Evolutionary conservation across 2,113 vertebrate species (phyloP).

Genomic region (Limanda limanda): DNA sequence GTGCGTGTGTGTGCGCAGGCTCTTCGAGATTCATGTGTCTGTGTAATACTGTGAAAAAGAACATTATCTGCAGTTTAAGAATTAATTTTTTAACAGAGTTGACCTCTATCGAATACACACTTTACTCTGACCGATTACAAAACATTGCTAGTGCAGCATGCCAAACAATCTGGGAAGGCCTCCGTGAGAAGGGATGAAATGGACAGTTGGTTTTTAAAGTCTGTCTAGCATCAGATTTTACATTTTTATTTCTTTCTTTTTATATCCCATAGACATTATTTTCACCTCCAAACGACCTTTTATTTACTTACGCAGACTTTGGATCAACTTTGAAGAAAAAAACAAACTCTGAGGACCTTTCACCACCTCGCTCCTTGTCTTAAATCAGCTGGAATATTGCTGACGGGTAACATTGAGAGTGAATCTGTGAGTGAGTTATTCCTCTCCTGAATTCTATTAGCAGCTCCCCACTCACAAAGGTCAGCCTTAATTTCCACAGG

Average conservation of each 20-base stretch:
- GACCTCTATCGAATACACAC: constrained; percentile 11
- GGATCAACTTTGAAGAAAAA: constrained; percentile 14
- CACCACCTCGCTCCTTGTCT: constrained; percentile 9
- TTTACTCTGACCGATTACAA: constrained; percentile 65
- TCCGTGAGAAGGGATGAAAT: constrained; percentile 28
- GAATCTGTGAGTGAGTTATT: constrained; percentile 56
- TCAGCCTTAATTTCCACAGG: constrained; percentile 68
- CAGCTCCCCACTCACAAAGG: constrained; percentile 60
- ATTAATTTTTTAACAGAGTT: constrained; percentile 17
- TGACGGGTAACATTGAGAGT: constrained; percentile 46
- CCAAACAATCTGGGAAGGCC: constrained; percentile 48
- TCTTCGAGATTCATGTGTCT: not conserved
- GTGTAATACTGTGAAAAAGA: constrained; percentile 4
- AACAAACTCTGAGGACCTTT: constrained; percentile 16
- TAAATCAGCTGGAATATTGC: constrained; percentile 48
- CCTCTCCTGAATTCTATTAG: constrained; percentile 63
- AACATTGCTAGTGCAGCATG: constrained; percentile 41
- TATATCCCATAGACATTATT: not conserved
- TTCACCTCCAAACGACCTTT: constrained; percentile 9
- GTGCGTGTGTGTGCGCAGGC: not conserved
- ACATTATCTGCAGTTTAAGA: constrained; percentile 17
- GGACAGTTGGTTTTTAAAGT: constrained; percentile 48
- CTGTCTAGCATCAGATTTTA: constrained; percentile 4
- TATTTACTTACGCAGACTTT: constrained; percentile 6
- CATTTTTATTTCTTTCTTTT: not conserved